Conservation (phyloP, 2,888 invertebrate species). For the Himalopsyche japonica region DNA sequence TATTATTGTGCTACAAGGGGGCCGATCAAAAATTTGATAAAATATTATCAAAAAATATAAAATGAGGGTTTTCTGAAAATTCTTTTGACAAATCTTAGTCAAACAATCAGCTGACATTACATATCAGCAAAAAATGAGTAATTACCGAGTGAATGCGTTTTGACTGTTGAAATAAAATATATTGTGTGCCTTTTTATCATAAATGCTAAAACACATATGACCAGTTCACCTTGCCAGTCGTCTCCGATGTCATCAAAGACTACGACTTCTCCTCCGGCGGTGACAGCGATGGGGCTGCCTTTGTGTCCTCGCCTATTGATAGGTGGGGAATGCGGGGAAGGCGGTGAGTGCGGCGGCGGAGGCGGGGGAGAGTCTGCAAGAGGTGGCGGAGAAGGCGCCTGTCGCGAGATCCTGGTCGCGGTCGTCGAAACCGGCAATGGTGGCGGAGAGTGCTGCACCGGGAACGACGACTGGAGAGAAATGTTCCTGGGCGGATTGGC, state of each 20-base stretch:
- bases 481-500: slow-evolving; percentile 12
- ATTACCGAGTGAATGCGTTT: no score
- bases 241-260: slow-evolving; percentile 87
- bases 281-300: slow-evolving; percentile 61
- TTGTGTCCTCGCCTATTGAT: slow-evolving; percentile 54
- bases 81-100: no score
- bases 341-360: slow-evolving; percentile 62
- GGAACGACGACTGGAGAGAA: slow-evolving; percentile 10
- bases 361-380: slow-evolving; percentile 79
- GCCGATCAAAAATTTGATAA: no score
- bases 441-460: slow-evolving; percentile 47
- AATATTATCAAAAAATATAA: no score
- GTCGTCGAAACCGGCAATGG: slow-evolving; percentile 27
- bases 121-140: no score
- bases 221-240: slow-evolving; percentile 69
- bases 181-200: no score
- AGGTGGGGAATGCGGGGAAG: slow-evolving; percentile 42
- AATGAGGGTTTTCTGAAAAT: no score
- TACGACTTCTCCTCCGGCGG: slow-evolving; percentile 76
- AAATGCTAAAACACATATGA: no score
- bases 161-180: no score
- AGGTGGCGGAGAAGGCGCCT: slow-evolving; percentile 63
- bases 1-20: no score
- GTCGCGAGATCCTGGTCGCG: slow-evolving; percentile 42
- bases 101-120: no score